A percentile compares a stretch with the other conserved stretches of the same genome.
Conservation (phyloP, 2,113 vertebrate species). For the Ctenomys sociabilis region DNA sequence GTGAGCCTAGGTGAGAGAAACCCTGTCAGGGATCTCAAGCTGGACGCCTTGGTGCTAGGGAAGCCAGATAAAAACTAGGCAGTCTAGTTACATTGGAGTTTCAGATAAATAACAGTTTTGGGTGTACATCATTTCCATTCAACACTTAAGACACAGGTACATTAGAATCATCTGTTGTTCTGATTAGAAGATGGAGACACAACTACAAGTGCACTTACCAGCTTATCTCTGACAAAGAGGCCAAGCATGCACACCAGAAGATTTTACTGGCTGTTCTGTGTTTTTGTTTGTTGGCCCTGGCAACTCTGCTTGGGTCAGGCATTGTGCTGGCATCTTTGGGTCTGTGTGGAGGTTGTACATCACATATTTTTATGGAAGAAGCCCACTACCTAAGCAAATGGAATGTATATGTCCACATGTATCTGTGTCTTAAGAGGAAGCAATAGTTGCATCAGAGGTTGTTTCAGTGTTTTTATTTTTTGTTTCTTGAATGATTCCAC, state of each 20-base stretch:
- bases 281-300: conserved; percentile 16
- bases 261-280: not conserved
- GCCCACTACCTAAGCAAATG: not conserved
- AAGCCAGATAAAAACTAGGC: not conserved
- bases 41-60: not conserved
- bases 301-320: not conserved
- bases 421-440: not conserved
- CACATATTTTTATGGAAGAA: not conserved
- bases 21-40: not conserved
- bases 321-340: not conserved
- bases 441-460: conserved; percentile 27
- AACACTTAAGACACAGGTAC: conserved; percentile 1
- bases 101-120: conserved; percentile 42
- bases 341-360: not conserved
- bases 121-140: not conserved
- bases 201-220: no score
- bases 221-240: no score
- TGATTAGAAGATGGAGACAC: no score
- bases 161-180: not conserved
- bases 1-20: not conserved
- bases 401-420: not conserved
- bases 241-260: not conserved
- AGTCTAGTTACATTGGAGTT: not conserved
- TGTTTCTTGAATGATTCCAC: conserved; percentile 15
- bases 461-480: conserved; percentile 40